Evolutionary conservation across 2,113 vertebrate genomes (phyloP), one percentile per base, ranked within the genome.

Genomic region (Equus przewalskii): DNA sequence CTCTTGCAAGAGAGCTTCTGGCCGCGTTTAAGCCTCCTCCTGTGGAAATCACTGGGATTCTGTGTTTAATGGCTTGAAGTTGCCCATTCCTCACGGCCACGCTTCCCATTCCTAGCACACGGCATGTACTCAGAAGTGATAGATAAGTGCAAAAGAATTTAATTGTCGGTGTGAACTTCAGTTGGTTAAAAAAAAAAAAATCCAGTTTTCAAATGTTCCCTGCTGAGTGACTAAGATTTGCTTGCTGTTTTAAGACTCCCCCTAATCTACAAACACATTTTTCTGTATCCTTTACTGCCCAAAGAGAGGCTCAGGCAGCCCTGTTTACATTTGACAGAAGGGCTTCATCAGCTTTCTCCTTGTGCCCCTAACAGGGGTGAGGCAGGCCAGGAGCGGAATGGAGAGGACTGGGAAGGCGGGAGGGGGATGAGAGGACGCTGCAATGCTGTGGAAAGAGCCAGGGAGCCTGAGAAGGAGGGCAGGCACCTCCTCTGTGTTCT

Each of bases 261-360:
- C 15, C n/a, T 87, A n/a, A 64, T 96, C 84, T 98, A 83, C 26
- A 64, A 91, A 6, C 7, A 78, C 24, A 64, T 72, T 95, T 98
- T 97, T 98, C 86, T 89, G 11, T 70, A 56, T 89, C 60, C 60
- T 79, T 73, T 81, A 22, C 72, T 95, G 51, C 72, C 85, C 76
- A 21, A 0, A 1, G 92, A 93, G 33, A 96, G 89, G 76, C 65
- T 92, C 91, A 24, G 18, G 69, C 51, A 92, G 72, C 91, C 89
- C 58, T 96, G 79, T 96, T 98, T 83, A 76, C 97, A 84, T 97
- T 95, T 54, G 92, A 79, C 69, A 96, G 41, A 30, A 75, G 64
- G 96, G 41, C 79, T 97, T 94, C 72, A 78, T 93, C 79, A 96
- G 41, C 80, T 97, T 67, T 64, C n/a, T 90, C 67, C 73, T 56